Evolutionary conservation across 37 sponge, comb jelly and placozoan species (phyloP).

Genomic region (Spongilla lacustris): DNA sequence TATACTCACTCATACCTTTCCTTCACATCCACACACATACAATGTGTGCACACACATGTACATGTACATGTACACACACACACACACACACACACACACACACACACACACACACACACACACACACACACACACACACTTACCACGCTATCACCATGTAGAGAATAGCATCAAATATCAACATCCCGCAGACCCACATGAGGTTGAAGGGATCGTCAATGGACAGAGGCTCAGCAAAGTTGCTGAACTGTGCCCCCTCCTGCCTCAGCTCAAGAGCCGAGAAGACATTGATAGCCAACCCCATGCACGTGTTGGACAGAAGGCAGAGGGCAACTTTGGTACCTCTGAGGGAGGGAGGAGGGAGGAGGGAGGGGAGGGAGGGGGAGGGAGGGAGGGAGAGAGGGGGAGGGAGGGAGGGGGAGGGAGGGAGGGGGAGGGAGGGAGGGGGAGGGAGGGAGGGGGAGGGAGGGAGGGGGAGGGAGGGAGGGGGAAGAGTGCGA

Average conservation of each 20-base stretch:
- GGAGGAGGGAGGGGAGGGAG: neutral
- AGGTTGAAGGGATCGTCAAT: constrained; percentile 78
- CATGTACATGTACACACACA: too few species aligned
- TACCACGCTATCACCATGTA: constrained; percentile 90
- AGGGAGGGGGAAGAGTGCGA: too few species aligned
- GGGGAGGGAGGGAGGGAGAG: neutral
- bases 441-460: too few species aligned
- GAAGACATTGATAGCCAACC: constrained; percentile 68
- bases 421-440: too few species aligned
- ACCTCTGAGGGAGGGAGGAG: constrained; percentile 37
- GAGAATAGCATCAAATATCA: constrained; percentile 75
- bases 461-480: too few species aligned
- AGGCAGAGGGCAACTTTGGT: constrained; percentile 65
- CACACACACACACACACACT: constrained; percentile 2
- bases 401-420: neutral
- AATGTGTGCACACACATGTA: too few species aligned
- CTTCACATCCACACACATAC: too few species aligned
- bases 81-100: too few species aligned
- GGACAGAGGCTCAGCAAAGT: constrained; percentile 62
- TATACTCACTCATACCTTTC: too few species aligned
- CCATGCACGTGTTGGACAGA: constrained; percentile 86
- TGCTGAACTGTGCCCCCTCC: constrained; percentile 73
- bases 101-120: too few species aligned
- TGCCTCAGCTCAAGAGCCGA: constrained; percentile 62
- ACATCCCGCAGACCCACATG: constrained; percentile 74